Percentiles rank a stretch among this genome's conserved stretches.
These are phyloP conservation scores for Trematomus bernacchii DNA, from an alignment of 2,797 vertebrate species.

Conservation along the genomic window DNA sequence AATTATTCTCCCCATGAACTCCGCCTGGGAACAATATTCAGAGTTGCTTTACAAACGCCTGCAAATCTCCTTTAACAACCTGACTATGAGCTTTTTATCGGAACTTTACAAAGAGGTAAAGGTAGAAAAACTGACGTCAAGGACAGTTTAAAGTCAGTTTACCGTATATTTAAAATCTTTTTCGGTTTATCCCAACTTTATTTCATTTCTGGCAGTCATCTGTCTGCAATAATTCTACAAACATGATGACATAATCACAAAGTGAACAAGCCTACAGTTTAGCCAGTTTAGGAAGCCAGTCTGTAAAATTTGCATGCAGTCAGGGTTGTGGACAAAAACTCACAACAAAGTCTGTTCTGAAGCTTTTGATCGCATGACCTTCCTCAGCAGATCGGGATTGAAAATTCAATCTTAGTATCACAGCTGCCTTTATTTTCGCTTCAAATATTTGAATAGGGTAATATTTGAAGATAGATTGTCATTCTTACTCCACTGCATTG, in stretches of 20 bases:
- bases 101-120: constrained; percentile 17
- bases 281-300: too few species aligned
- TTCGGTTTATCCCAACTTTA: not conserved
- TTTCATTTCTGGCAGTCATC: not conserved
- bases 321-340: not conserved
- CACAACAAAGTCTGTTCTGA: not conserved
- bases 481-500: not conserved
- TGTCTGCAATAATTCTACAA: not conserved
- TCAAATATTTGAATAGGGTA: not conserved
- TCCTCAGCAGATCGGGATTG: not conserved
- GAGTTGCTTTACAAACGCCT: constrained; percentile 36
- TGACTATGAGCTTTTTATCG: constrained; percentile 26
- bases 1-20: constrained; percentile 40
- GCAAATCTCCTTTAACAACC: constrained; percentile 1
- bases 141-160: constrained; percentile 26
- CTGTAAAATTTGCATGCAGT: too few species aligned
- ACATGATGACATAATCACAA: not conserved
- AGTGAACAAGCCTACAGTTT: too few species aligned
- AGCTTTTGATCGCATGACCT: not conserved
- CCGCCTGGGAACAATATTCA: constrained; percentile 44
- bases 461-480: too few species aligned
- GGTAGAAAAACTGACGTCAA: constrained; percentile 30
- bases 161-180: not conserved
- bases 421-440: not conserved
- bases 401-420: not conserved